phyloP scores from a whole-genome alignment of 2,888 invertebrate genomes.

The Ornithoptera priamus region DNA sequence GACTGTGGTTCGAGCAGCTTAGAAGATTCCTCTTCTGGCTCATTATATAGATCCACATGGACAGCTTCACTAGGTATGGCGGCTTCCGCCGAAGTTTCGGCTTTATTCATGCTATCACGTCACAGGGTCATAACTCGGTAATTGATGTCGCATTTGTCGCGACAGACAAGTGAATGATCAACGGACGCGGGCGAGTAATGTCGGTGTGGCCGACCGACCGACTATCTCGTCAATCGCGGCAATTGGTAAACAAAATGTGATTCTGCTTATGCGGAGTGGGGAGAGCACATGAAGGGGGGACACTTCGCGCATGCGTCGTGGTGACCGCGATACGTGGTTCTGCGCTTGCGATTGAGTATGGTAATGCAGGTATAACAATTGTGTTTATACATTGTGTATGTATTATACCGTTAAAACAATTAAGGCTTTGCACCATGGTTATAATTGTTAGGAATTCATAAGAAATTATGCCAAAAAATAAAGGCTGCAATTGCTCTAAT shows the following conservation, averaged over 20 bases:
- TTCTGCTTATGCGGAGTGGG: conserved; percentile 58
- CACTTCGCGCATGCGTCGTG: conserved; percentile 90
- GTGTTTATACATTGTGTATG: conserved; percentile 4
- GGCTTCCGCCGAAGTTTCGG: conserved; percentile 65
- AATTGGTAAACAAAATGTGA: conserved; percentile 77
- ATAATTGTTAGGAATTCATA: conserved; percentile 1
- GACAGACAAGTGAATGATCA: conserved; percentile 64
- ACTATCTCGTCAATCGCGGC: conserved; percentile 75
- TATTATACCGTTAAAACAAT: conserved; percentile 13
- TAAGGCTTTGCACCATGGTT: not conserved
- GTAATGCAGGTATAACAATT: conserved; percentile 18
- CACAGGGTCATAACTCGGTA: conserved; percentile 74
- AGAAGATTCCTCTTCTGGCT: conserved; percentile 63
- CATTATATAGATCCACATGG: conserved; percentile 69
- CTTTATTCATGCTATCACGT: conserved; percentile 74
- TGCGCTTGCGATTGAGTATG: conserved; percentile 85
- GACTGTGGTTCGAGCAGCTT: conserved; percentile 63
- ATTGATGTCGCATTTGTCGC: conserved; percentile 71
- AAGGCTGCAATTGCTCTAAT: not conserved
- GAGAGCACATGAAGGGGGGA: conserved; percentile 82
- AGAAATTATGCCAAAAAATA: not conserved
- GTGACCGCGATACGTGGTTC: conserved; percentile 82
- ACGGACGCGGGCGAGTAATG: conserved; percentile 90
- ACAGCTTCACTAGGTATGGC: conserved; percentile 69
- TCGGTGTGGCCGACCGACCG: conserved; percentile 83